Evolutionary conservation across 2,888 invertebrate species (phyloP).

Genomic region (Epinotia brunnichana): DNA sequence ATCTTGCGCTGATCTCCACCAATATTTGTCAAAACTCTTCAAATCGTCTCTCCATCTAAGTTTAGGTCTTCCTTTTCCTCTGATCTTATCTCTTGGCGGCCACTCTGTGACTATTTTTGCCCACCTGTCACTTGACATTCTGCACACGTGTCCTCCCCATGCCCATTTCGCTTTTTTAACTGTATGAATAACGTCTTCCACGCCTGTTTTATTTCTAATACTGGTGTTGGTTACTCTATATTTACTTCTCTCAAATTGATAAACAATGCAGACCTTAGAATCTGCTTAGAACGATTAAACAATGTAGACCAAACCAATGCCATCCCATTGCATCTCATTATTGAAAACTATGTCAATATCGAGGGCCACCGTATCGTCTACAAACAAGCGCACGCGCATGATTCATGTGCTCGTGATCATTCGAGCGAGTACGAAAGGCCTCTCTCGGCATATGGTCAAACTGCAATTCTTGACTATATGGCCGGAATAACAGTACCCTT

Average conservation of each 20-base stretch:
- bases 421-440: slow-evolving; percentile 32
- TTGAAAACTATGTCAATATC: slow-evolving; percentile 37
- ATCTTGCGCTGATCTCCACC: no score
- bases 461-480: slow-evolving; percentile 16
- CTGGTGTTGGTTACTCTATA: no score
- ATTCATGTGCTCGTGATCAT: slow-evolving; percentile 26
- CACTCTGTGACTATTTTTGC: no score
- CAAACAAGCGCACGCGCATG: neutral
- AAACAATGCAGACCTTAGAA: neutral
- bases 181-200: no score
- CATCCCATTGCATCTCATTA: slow-evolving; percentile 29
- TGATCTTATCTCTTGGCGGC: no score
- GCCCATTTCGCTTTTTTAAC: no score
- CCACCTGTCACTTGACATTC: no score
- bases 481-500: slow-evolving; percentile 27
- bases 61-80: no score
- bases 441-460: slow-evolving; percentile 39
- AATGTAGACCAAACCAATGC: slow-evolving; percentile 11
- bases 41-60: no score
- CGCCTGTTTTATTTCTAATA: no score
- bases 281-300: slow-evolving; percentile 5
- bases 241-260: neutral
- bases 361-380: slow-evolving; percentile 24
- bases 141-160: no score
- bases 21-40: no score